Evolutionary conservation across 2,113 vertebrate species (phyloP), one percentile per base, ranked within the genome.

Genomic region (Lamprotornis superbus): DNA sequence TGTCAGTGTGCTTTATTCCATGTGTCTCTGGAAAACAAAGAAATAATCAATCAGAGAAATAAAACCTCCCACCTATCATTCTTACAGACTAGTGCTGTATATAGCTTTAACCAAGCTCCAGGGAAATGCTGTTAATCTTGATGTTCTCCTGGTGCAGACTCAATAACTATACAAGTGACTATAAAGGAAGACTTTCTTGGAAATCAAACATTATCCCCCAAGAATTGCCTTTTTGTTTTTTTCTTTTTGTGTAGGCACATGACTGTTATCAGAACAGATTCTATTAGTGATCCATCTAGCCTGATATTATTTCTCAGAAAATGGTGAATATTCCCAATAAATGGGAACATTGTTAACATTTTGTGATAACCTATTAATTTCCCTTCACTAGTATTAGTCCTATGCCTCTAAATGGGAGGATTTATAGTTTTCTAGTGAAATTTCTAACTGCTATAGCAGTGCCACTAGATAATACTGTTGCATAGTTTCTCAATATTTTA

Each of bases 221-320:
- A 8, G 39, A 78, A 87, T 8, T 0, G 2, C 7, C 2, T 35
- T 10, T 18, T 27, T 40, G 39, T 13, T 21, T 21, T 12, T 73
- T 20, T 33, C 37, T 53, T 47, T 25, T 42, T 2, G 4, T 47
- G 17, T 20, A 56, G 11, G 12, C 31, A 64, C 10, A 8, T 37
- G 42, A 60, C 31, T 75, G 5, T 52, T 87, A 25, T 25, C 11
- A 53, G 11, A 8, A 57, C 3, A 64, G 18, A 73, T 19, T 56
- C 18, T 39, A 47, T 33, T 69, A 73, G 17, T 53, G 37, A 69
- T 53, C 8, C 13, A 50, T 50, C 23, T 55, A 46, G 15, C 17
- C 40, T 65, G 46, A 20, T 53, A 30, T 11, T 53, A 33, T 64
- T 91, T 89, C 59, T 69, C 46, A 60, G 71, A 76, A 77, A 95